Conservation (phyloP, 2,113 vertebrate species). For the Arvicanthis niloticus region DNA sequence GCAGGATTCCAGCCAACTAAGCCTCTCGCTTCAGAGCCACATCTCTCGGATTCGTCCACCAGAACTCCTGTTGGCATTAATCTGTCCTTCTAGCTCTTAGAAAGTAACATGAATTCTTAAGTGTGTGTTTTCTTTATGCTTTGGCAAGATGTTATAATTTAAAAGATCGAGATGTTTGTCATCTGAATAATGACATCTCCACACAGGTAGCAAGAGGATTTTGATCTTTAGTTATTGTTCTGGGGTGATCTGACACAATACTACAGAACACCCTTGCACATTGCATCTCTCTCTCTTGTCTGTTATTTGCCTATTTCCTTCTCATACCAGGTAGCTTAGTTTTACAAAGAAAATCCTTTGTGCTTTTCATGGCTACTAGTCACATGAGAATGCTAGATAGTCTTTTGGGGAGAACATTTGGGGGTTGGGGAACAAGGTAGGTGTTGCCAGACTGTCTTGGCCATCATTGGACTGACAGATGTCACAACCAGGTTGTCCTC, state of each 20-base stretch:
- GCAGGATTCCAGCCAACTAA: neutral
- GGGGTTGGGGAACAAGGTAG: constrained; percentile 1
- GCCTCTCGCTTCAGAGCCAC: neutral
- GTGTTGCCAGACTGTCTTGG: constrained; percentile 71
- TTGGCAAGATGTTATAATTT: neutral
- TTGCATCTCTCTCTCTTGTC: neutral
- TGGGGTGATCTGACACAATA: neutral
- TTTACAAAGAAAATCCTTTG: neutral
- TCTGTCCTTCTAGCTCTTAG: neutral
- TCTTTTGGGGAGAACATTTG: constrained; percentile 16
- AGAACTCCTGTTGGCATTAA: neutral
- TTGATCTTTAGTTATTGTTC: neutral
- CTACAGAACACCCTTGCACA: neutral
- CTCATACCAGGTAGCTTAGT: neutral
- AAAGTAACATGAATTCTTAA: neutral
- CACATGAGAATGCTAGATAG: neutral
- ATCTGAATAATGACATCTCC: neutral
- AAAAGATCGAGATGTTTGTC: neutral
- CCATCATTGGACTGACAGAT: constrained; percentile 62
- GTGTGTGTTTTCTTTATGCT: neutral
- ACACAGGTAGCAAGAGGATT: neutral
- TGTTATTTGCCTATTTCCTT: neutral
- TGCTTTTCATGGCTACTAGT: neutral
- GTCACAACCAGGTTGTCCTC: constrained; percentile 68
- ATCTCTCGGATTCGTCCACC: neutral